Conservation (phyloP, 2,797 vertebrate genomes). For the Hoplostethus atlanticus region DNA sequence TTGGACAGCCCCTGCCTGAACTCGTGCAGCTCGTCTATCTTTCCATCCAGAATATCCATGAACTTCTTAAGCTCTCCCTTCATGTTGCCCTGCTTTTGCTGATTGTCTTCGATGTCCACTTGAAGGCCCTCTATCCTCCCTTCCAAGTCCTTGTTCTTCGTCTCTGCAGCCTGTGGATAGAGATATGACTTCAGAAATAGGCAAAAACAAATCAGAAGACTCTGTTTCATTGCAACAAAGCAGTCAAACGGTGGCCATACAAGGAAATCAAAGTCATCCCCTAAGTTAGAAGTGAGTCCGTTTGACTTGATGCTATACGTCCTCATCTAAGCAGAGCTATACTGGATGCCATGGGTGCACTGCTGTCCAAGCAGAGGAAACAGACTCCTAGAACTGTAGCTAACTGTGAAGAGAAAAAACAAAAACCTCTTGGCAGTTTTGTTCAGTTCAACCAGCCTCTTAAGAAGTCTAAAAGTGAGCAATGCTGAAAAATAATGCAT, state of each 20-base stretch:
- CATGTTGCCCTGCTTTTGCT: conserved; percentile 91
- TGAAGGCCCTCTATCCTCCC: conserved; percentile 88
- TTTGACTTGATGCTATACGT: neutral
- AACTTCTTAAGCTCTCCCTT: conserved; percentile 95
- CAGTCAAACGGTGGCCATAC: neutral
- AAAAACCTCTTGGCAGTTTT: neutral
- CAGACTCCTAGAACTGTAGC: conserved; percentile 1
- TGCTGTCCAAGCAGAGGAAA: neutral
- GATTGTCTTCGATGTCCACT: conserved; percentile 90
- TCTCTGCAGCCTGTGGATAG: conserved; percentile 88
- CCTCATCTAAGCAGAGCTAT: neutral
- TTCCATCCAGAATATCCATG: conserved; percentile 94
- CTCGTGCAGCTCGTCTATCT: conserved; percentile 96
- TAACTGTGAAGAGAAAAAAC: neutral
- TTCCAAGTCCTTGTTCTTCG: conserved; percentile 90
- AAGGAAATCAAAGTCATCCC: neutral
- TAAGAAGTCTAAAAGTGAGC: too few species aligned
- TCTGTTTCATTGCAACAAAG: neutral
- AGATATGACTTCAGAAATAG: neutral
- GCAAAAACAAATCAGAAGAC: neutral
- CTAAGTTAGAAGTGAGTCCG: neutral
- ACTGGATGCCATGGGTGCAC: neutral
- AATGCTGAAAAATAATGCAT: too few species aligned
- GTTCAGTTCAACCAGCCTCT: too few species aligned
- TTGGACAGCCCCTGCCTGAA: conserved; percentile 95